These are phyloP conservation scores for Cotesia chilonis DNA, from an alignment of 1,140 invertebrate species.

Conservation along the genomic window DNA sequence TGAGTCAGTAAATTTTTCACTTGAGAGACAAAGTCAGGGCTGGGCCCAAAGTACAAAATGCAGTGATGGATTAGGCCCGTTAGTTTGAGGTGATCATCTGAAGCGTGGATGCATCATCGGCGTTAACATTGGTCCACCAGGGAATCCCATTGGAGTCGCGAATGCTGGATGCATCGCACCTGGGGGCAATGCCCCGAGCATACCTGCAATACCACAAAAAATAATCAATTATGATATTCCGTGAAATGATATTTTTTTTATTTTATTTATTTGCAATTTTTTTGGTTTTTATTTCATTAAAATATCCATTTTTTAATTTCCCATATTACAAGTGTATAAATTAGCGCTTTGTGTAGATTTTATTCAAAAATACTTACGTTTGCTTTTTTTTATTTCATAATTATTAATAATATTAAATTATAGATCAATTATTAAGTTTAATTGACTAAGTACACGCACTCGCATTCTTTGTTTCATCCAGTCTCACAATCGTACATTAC, in stretches of 20 bases:
- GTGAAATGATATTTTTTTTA: not conserved
- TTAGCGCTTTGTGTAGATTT: conserved; percentile 35
- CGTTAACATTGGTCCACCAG: conserved; percentile 69
- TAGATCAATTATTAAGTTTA: too few relatives aligned
- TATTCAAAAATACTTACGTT: conserved; percentile 52
- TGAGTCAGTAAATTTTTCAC: not conserved
- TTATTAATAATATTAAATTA: conserved; percentile 10
- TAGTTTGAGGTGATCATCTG: conserved; percentile 76
- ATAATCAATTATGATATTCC: conserved; percentile 2
- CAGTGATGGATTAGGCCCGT: conserved; percentile 63
- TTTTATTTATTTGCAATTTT: conserved; percentile 6
- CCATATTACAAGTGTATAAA: conserved; percentile 26
- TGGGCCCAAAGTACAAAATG: conserved; percentile 66
- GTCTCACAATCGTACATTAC: conserved; percentile 22
- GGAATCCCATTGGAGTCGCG: conserved; percentile 72
- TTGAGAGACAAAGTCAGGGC: conserved; percentile 49
- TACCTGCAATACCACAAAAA: conserved; percentile 65
- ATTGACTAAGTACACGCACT: conserved; percentile 7
- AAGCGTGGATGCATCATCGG: conserved; percentile 81
- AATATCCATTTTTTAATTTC: conserved; percentile 16
- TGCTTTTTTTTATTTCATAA: conserved; percentile 27
- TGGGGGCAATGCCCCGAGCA: conserved; percentile 74
- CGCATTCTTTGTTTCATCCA: conserved; percentile 15
- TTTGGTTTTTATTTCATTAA: not conserved
- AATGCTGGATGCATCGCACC: conserved; percentile 73